Evolutionary conservation across 2,888 invertebrate species (phyloP), one percentile per base, ranked within the genome.

Genomic region (Eulithis prunata): DNA sequence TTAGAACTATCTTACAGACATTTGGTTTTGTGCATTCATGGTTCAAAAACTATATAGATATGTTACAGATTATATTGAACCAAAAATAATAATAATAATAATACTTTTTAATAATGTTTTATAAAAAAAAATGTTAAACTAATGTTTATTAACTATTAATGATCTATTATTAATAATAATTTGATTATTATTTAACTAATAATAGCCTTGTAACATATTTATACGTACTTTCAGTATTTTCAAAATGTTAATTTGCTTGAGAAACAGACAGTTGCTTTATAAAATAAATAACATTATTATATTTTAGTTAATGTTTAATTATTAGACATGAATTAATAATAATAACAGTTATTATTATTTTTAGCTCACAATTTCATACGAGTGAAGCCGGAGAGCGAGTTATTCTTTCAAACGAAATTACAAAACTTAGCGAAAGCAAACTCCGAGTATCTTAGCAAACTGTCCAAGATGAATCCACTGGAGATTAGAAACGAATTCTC

Each of bases 1-100:
- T 71, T 78, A 52, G 41, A 45, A 57, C 68, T 88, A 90, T 90
- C 92, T 92, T 92, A 93, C 92, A 92, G 92, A 93, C 92, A 91
- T 92, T 84, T 86, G 73, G 83, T 86, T 71, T 75, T 57, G 71
- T 58, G 75, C 91, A 91, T 92, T 92, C 92, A 92, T 92, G 92
- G 92, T 92, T 92, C 91, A 85, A 76, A 52, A 62, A 56, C 21
- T 62, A 55, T 38, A 12, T 11, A 13, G n/a, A n/a, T 49, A 46
- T 47, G 21, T 57, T 53, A 49, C 45, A 53, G 10, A n/a, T 47
- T 51, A 21, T 43, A 62, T 62, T 62, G 62, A 62, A 62, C 66
- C 66, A 58, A 54, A 32, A 45, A 45, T 56, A 32, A 55, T 12
- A 8, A 14, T 14, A 41, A 10, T 41, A 10, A 10, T 11, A 41